Conservation (phyloP, 2,797 vertebrate genomes). For the Scyliorhinus canicula region DNA sequence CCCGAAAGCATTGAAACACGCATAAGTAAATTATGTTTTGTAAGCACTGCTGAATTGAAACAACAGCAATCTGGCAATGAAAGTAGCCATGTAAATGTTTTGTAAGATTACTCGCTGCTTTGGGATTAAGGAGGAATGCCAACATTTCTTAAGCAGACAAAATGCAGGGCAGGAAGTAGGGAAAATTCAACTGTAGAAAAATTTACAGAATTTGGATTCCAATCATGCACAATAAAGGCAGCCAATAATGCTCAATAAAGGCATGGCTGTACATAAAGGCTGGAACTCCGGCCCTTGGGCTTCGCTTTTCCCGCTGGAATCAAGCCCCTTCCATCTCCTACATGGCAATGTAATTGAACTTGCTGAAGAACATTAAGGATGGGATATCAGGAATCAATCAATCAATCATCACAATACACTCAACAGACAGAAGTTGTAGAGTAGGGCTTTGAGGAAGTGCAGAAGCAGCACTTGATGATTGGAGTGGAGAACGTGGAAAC, state of each 20-base stretch:
- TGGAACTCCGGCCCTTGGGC: no score
- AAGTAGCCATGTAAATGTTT: slow-evolving; percentile 38
- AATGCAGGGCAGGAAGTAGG: slow-evolving; percentile 64
- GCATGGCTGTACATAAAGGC: neutral
- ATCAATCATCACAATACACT: neutral
- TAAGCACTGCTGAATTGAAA: neutral
- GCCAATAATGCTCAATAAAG: slow-evolving; percentile 26
- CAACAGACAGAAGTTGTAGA: neutral
- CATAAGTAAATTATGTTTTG: neutral
- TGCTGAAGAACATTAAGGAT: neutral
- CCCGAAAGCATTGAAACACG: neutral
- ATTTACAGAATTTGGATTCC: slow-evolving; percentile 39
- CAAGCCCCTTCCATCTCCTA: neutral
- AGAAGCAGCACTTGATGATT: neutral
- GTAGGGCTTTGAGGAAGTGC: neutral
- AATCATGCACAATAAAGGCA: slow-evolving; percentile 38
- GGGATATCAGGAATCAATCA: neutral
- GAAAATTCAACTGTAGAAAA: slow-evolving; percentile 50
- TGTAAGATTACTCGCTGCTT: slow-evolving; percentile 37
- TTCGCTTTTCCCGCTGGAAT: no score
- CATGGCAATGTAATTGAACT: neutral
- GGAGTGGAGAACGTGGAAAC: neutral
- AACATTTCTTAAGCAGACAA: slow-evolving; percentile 53
- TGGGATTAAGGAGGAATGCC: slow-evolving; percentile 49
- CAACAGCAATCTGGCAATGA: slow-evolving; percentile 11